Conservation (phyloP, 2,888 invertebrate species). For the Chalcis sispes region DNA sequence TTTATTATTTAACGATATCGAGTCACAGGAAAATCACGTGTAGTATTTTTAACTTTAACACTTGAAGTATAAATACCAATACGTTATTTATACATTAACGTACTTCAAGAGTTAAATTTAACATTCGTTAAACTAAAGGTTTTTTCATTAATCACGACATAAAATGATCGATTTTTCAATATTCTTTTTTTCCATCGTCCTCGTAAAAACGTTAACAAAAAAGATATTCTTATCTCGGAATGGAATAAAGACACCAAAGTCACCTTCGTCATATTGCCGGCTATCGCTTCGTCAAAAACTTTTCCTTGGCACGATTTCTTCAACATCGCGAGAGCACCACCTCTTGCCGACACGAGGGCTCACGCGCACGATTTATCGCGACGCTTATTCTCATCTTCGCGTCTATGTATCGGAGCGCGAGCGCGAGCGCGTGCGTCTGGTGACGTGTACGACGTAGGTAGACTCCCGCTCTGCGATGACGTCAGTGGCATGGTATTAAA, state of each 20-base stretch:
- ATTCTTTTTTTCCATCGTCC: neutral
- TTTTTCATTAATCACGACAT: too few species aligned
- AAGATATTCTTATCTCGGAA: too few species aligned
- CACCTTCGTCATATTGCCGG: conserved; percentile 34
- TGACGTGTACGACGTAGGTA: neutral
- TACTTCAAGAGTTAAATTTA: too few species aligned
- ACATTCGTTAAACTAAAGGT: too few species aligned
- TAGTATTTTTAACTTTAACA: too few species aligned
- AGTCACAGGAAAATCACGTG: too few species aligned
- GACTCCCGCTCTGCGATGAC: too few species aligned
- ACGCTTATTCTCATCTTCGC: neutral
- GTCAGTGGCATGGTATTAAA: conserved; percentile 3
- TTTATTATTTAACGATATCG: neutral
- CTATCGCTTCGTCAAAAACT: conserved; percentile 9
- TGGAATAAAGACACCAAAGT: conserved; percentile 40
- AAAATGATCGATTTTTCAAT: neutral
- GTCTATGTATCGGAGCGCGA: neutral
- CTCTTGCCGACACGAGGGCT: too few species aligned
- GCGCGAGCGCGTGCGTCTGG: neutral
- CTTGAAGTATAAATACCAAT: too few species aligned
- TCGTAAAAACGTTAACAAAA: neutral
- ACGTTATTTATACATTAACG: too few species aligned
- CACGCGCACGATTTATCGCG: conserved; percentile 15
- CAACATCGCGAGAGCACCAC: conserved; percentile 39
- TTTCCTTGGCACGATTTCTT: conserved; percentile 53